Conservation (phyloP, 2,113 vertebrate genomes). For the Cavia aperea region DNA sequence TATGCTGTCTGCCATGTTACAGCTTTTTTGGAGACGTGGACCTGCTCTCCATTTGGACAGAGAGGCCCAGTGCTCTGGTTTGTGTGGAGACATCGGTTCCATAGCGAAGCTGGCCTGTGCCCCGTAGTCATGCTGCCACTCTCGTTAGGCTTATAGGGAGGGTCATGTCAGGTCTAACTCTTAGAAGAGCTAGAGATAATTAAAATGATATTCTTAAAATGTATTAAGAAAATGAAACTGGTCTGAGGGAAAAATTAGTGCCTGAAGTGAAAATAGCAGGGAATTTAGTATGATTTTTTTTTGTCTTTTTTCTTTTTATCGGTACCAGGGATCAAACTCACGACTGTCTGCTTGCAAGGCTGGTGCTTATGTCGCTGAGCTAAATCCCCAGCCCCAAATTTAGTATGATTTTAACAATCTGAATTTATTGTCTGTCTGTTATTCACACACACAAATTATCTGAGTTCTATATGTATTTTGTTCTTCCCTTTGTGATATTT, state of each 20-base stretch:
- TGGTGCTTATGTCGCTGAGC: too few species aligned
- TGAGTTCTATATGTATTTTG: background rate
- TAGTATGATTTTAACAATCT: background rate
- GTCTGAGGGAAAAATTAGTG: background rate
- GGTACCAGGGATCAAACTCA: too few species aligned
- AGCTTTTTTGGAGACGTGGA: background rate
- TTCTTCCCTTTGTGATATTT: background rate
- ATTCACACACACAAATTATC: background rate
- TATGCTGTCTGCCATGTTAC: conserved; percentile 8
- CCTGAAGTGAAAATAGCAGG: conserved; percentile 10
- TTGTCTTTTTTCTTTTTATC: too few species aligned
- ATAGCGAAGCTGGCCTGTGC: background rate
- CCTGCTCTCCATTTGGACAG: background rate
- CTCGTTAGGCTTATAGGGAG: background rate
- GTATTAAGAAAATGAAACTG: background rate
- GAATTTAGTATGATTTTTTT: background rate
- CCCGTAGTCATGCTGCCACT: background rate
- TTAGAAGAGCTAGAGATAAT: background rate
- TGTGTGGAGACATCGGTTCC: background rate
- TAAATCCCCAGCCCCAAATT: background rate
- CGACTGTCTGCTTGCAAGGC: too few species aligned
- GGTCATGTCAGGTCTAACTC: background rate
- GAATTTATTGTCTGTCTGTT: background rate
- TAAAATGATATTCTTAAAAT: conserved; percentile 31
- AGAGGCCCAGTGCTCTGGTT: background rate